Base-by-base conservation (phyloP, 2,113 vertebrate genomes). In the Psephotus haematonotus region DNA sequence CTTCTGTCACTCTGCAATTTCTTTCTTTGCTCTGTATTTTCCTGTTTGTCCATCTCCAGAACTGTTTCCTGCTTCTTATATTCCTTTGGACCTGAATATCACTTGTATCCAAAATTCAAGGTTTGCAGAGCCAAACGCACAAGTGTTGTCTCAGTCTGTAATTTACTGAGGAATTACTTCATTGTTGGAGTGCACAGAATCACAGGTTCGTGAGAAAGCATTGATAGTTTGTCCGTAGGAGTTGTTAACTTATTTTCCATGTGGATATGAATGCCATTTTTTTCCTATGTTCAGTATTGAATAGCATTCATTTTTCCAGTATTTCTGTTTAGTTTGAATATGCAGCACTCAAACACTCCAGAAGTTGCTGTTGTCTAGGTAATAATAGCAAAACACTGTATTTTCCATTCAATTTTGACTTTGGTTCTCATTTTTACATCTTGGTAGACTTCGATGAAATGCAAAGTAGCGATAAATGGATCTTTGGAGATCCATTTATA, bases 1-100 rank as follows among this genome's bases (percentile, higher is more conserved):
- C 27, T 14, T 63, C 37, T 59, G 0, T 41, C 2, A 0, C 39
- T 93, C 41, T 43, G 59, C 2, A 1, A 8, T 28, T 23, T 86
- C 37, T 57, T 72, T 41, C 22, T 53, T 29, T 77, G 37, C n/a
- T 53, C n/a, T 44, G 4, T 63, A 23, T 68, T 88, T 81, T 78
- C 65, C 59, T 9, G 5, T 60, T 65, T 33, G 1, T 63, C 17
- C 13, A n/a, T 28, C 44, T 86, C 44, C 25, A 27, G 17, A 63
- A 39, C 9, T 81, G 10, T n/a, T 77, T 82, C 11, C 31, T 68
- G 6, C 17, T 93, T 20, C 47, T 78, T 68, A 43, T 3, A 6
- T 82, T 59, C 13, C 19, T 69, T 49, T 82, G 50, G 28, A 18
- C 39, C 41, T 24, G 41, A 55, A 28, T n/a, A 28, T 47, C 28